Conservation (phyloP, 23 tunicate genomes). For the Trididemnum clinides region DNA sequence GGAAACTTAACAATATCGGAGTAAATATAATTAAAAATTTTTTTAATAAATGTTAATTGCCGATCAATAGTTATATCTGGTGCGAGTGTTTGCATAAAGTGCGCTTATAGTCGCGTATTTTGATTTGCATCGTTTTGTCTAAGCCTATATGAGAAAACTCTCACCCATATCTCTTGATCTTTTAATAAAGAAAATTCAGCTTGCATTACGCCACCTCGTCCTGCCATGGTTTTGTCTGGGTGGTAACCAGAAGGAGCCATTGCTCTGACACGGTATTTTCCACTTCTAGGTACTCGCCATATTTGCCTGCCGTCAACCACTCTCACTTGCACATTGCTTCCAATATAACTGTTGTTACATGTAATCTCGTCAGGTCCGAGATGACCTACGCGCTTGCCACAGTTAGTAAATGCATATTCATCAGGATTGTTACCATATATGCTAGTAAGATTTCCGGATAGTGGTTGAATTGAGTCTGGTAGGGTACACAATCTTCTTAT, state of each 20-base stretch:
- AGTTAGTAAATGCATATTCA: conserved; percentile 67
- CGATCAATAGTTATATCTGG: neutral
- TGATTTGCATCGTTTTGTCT: neutral
- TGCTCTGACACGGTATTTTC: conserved; percentile 72
- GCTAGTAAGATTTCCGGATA: neutral
- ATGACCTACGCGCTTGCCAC: conserved; percentile 70
- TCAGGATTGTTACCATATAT: conserved; percentile 37
- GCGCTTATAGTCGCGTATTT: neutral
- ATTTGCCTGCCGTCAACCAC: conserved; percentile 75
- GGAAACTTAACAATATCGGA: no score
- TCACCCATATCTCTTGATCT: conserved; percentile 63
- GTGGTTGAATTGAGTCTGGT: conserved; percentile 4
- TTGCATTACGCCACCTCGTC: conserved; percentile 67
- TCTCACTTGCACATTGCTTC: conserved; percentile 52
- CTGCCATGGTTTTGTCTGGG: conserved; percentile 25
- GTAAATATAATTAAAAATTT: neutral
- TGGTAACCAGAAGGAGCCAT: conserved; percentile 87
- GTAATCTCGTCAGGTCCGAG: conserved; percentile 72
- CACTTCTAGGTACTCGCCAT: conserved; percentile 78
- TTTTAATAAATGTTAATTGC: neutral
- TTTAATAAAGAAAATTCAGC: conserved; percentile 63
- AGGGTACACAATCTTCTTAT: conserved; percentile 29
- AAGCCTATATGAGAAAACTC: no score
- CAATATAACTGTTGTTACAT: conserved; percentile 72
- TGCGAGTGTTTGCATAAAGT: neutral